Evolutionary conservation across 1,140 invertebrate species (phyloP), one percentile per base, ranked within the genome.

Genomic region (Diuraphis noxia): DNA sequence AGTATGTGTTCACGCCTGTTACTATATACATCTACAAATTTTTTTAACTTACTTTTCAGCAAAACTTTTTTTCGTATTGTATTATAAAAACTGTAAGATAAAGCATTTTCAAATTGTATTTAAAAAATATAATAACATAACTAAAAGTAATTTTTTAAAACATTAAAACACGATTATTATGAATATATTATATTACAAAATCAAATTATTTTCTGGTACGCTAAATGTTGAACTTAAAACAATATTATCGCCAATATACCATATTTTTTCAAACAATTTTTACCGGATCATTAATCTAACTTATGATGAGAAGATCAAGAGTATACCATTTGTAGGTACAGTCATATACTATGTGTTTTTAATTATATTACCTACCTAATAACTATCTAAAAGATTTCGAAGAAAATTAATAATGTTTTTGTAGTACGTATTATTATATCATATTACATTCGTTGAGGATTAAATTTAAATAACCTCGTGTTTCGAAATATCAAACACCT

Each of bases 1-100:
- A 30, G 34, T 43, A 89, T 79, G 63, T 79, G 79, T 90, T 90
- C 41, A 90, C 88, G 79, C 36, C 63, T 79, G 63, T 46, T n/a
- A 90, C 63, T 63, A 63, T 63, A 17, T n/a, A n/a, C 2, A 7
- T 10, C 56, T 63, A 43, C 21, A 79, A 40, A 89, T 46, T 63
- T 89, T 46, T 46, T 34, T 9, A n/a, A 21, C 13, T 43, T 34
- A 36, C 25, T 43, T 34, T 46, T 79, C 17, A 9, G 3, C 23
- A 30, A 89, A 89, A 72, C 30, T 77, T 43, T n/a, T 88, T 88
- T 46, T 19, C 7, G 38, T 30, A 6, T 89, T 72, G 36, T 23
- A 36, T 9, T 77, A 40, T 19, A 88, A 72, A 88, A 40, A 77
- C 41, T 8, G 41, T 89, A 34, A 25, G 30, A 21, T 34, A 34